These are phyloP conservation scores for Colletes collaris DNA, from an alignment of 2,888 invertebrate species.

Conservation along the genomic window DNA sequence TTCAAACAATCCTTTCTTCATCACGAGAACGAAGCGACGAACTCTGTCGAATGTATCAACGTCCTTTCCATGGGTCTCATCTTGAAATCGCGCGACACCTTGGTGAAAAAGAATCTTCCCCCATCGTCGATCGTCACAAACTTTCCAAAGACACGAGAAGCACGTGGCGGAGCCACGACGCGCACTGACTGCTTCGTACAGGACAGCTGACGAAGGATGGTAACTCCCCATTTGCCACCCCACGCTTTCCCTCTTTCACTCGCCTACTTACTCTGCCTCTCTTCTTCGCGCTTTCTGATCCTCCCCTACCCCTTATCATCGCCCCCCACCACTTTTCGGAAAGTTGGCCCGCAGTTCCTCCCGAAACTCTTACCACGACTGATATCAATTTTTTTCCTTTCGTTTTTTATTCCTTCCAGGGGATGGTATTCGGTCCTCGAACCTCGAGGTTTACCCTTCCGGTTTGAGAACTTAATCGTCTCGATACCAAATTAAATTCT, in stretches of 20 bases:
- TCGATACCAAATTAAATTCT: no score
- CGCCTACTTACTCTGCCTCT: conserved; percentile 11
- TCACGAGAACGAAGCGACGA: not conserved
- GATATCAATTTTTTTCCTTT: no score
- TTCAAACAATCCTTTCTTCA: conserved; percentile 10
- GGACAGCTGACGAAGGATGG: conserved; percentile 79
- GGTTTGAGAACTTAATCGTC: no score
- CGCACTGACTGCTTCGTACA: conserved; percentile 75
- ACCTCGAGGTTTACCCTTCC: no score
- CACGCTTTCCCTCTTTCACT: conserved; percentile 42
- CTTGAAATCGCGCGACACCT: not conserved
- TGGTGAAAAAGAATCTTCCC: not conserved
- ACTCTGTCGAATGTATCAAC: not conserved
- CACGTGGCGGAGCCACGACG: conserved; percentile 80
- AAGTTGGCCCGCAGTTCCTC: not conserved
- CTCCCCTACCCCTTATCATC: not conserved
- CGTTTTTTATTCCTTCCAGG: no score
- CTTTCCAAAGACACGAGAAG: conserved; percentile 69
- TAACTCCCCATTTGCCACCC: conserved; percentile 54
- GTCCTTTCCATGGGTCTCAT: conserved; percentile 13
- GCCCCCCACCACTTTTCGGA: not conserved
- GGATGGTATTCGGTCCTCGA: no score
- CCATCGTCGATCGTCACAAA: not conserved
- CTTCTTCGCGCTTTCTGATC: not conserved
- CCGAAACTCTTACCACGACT: no score